phyloP scores from a whole-genome alignment of 92 coral and sea anemone species.

The Hydrozoanthus gracilis region DNA sequence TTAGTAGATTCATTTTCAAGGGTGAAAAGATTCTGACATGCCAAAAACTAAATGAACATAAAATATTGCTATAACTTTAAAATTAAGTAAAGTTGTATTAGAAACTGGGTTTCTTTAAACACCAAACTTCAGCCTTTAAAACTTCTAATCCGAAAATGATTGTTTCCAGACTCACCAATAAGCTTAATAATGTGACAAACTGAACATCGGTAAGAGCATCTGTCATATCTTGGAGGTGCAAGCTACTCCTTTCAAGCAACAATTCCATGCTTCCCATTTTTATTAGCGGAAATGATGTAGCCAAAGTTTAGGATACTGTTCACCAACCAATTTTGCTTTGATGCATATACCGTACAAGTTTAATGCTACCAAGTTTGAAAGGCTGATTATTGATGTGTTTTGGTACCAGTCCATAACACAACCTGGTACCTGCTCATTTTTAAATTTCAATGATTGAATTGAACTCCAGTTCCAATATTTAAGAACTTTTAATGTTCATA shows the following conservation, averaged over 20 bases:
- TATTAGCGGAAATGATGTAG: background rate
- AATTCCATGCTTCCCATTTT: conserved; percentile 27
- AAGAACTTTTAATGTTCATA: too few species aligned
- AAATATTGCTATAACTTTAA: too few species aligned
- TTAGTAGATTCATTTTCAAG: too few species aligned
- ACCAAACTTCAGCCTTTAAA: background rate
- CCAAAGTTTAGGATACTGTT: background rate
- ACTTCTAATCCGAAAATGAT: background rate
- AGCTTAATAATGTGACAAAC: conserved; percentile 34
- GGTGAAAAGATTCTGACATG: too few species aligned
- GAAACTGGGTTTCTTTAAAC: background rate
- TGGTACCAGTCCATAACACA: conserved; percentile 6
- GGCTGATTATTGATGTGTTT: background rate
- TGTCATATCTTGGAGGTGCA: background rate
- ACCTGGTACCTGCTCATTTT: conserved; percentile 33
- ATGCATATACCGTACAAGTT: background rate
- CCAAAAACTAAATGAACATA: too few species aligned
- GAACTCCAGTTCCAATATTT: background rate
- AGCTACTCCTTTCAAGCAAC: background rate
- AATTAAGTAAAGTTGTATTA: background rate
- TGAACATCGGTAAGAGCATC: background rate
- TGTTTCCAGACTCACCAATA: conserved; percentile 29
- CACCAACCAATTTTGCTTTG: background rate
- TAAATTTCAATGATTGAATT: background rate
- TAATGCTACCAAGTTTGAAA: background rate